Evolutionary conservation across 2,797 vertebrate species (phyloP).

Genomic region (Glyptemys insculpta): DNA sequence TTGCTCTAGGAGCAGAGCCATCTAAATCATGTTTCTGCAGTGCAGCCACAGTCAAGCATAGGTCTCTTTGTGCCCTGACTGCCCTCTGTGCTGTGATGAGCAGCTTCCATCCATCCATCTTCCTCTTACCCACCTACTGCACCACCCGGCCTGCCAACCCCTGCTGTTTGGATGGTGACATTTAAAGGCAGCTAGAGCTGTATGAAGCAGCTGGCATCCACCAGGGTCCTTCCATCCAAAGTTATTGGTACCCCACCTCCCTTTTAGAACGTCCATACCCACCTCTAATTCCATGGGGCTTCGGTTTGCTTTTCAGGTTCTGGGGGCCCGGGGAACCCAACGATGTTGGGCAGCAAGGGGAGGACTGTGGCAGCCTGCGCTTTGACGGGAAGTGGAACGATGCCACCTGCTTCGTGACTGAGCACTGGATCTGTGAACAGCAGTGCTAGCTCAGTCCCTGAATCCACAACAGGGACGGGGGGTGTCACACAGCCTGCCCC

Average conservation of each 20-base stretch:
- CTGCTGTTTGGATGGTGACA: too few relatives aligned
- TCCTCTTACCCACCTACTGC: too few relatives aligned
- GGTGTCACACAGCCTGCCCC: not conserved
- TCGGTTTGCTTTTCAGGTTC: not conserved
- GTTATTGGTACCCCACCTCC: not conserved
- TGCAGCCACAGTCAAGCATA: too few relatives aligned
- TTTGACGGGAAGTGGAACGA: not conserved
- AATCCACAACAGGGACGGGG: not conserved
- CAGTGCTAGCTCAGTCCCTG: not conserved
- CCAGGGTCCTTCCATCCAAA: not conserved
- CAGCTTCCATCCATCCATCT: too few relatives aligned
- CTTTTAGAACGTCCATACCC: not conserved
- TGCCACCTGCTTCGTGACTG: not conserved
- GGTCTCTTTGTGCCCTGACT: too few relatives aligned
- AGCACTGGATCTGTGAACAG: not conserved
- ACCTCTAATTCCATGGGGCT: not conserved
- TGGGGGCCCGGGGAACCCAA: not conserved
- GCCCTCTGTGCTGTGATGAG: too few relatives aligned
- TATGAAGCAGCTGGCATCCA: too few relatives aligned
- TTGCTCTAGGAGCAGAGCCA: too few relatives aligned
- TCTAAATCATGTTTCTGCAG: too few relatives aligned
- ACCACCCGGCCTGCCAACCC: too few relatives aligned
- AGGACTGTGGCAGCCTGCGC: not conserved
- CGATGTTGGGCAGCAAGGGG: not conserved
- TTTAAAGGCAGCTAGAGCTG: too few relatives aligned